A percentile compares a stretch with the other conserved stretches of the same genome.
These are phyloP conservation scores for Anthophora plumipes DNA, from an alignment of 2,888 invertebrate species.

Conservation along the genomic window DNA sequence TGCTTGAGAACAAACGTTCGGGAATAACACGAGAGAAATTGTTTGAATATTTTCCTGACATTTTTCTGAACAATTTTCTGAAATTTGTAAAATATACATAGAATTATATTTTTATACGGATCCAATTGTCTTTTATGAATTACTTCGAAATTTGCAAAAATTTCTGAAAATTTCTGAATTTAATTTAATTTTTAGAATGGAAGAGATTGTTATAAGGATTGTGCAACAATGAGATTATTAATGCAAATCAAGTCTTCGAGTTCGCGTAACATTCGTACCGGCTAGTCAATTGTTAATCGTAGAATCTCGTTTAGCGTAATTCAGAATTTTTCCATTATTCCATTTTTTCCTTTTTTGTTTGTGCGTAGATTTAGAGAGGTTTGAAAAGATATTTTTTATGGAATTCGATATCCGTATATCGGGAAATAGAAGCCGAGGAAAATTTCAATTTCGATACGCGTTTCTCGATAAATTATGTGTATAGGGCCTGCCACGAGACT, in stretches of 20 bases:
- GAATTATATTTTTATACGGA: no score
- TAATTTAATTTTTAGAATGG: not conserved
- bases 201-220: not conserved
- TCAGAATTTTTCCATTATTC: not conserved
- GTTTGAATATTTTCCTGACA: no score
- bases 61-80: no score
- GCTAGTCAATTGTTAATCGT: not conserved
- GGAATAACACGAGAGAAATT: no score
- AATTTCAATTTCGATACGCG: constrained; percentile 14
- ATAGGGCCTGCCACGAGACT: constrained; percentile 68
- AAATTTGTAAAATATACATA: no score
- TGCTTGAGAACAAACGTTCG: no score
- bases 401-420: not conserved
- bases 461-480: constrained; percentile 19
- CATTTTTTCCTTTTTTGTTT: not conserved
- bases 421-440: not conserved
- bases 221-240: constrained; percentile 5
- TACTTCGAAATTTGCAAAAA: not conserved
- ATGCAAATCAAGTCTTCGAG: constrained; percentile 5
- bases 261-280: not conserved
- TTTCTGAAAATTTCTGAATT: no score
- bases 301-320: not conserved
- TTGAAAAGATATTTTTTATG: not conserved
- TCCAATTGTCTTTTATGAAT: no score
- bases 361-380: not conserved